Conservation (phyloP, 2,113 vertebrate species). For the Bufo gargarizans region DNA sequence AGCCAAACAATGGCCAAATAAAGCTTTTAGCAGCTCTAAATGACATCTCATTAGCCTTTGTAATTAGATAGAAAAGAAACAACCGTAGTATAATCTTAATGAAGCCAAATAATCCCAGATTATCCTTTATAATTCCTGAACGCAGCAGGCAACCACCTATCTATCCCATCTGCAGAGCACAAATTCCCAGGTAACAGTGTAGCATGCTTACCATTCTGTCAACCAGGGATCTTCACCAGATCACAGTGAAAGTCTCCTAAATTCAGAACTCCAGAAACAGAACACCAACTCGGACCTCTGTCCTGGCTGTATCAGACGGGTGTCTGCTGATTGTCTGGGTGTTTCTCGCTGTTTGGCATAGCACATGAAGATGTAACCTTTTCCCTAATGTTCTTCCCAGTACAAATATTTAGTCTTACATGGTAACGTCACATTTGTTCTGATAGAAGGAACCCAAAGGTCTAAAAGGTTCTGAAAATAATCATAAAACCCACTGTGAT, state of each 20-base stretch:
- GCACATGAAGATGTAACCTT: neutral
- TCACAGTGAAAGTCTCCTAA: neutral
- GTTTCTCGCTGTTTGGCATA: neutral
- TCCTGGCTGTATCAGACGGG: neutral
- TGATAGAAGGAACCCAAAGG: slow-evolving; percentile 1
- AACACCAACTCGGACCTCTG: neutral
- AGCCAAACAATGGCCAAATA: neutral
- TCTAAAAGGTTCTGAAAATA: neutral
- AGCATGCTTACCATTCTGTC: neutral
- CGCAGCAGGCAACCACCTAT: neutral
- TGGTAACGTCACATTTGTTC: slow-evolving; percentile 1
- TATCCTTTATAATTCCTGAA: neutral
- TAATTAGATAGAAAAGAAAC: neutral
- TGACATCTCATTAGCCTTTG: neutral
- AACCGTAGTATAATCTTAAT: neutral
- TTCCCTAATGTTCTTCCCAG: neutral
- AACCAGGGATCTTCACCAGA: neutral
- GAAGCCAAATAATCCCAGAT: neutral
- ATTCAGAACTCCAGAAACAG: neutral
- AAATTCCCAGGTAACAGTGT: neutral
- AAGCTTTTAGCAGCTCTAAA: neutral
- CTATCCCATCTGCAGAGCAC: neutral
- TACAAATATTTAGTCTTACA: slow-evolving; percentile 15
- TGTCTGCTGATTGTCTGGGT: slow-evolving; percentile 6
- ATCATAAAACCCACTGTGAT: neutral